These are phyloP conservation scores for Herpailurus yagouaroundi DNA, from an alignment of 2,113 vertebrate genomes.

Conservation along the genomic window DNA sequence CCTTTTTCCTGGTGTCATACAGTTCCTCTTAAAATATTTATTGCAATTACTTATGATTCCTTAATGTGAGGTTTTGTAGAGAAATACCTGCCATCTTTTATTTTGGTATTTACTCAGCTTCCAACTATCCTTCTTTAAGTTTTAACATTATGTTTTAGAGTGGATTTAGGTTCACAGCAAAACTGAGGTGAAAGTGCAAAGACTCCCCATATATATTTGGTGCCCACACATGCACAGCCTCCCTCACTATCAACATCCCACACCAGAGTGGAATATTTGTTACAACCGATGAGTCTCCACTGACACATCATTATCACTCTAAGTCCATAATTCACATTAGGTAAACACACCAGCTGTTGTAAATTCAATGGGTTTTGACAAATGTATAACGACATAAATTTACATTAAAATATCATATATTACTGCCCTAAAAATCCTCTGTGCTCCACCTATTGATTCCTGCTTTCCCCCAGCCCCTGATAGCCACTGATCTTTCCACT, in stretches of 20 bases:
- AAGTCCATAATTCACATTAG: background rate
- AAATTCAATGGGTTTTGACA: background rate
- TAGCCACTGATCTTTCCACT: background rate
- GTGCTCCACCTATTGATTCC: background rate
- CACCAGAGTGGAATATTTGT: background rate
- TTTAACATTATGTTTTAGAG: background rate
- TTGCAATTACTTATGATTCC: slow-evolving; percentile 70
- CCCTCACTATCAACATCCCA: background rate
- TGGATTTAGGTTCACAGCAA: background rate
- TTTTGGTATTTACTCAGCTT: slow-evolving; percentile 71
- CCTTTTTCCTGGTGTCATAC: slow-evolving; percentile 75
- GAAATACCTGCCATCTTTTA: slow-evolving; percentile 78
- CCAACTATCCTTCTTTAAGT: background rate
- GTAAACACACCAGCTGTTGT: background rate
- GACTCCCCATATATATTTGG: background rate
- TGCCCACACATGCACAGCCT: background rate
- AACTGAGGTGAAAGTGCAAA: background rate
- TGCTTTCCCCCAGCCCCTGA: background rate
- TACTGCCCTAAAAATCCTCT: background rate
- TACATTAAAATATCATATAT: background rate
- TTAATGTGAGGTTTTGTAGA: slow-evolving; percentile 75
- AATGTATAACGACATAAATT: background rate
- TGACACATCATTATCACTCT: background rate
- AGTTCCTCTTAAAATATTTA: slow-evolving; percentile 83
- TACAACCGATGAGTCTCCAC: background rate